Conservation (phyloP, 2,113 vertebrate species). For the Oceanodroma tethys region DNA sequence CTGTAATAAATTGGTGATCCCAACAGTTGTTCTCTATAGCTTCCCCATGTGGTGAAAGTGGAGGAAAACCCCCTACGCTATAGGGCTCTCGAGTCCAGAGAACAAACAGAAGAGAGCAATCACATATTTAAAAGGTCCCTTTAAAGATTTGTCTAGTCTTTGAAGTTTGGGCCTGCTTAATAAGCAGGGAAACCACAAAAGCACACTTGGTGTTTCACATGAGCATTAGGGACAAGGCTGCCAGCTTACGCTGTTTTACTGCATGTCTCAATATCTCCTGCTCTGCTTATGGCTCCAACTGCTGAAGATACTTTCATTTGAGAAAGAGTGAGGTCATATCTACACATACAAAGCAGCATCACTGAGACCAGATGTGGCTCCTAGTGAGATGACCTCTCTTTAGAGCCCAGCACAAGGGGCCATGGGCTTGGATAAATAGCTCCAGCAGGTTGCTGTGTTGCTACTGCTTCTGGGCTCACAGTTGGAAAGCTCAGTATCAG, state of each 20-base stretch:
- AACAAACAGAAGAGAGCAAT: background rate
- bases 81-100: background rate
- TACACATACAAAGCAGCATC: background rate
- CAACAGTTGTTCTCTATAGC: background rate
- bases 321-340: background rate
- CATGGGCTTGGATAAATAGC: fast-evolving
- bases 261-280: background rate
- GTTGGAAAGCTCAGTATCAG: background rate
- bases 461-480: background rate
- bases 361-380: background rate
- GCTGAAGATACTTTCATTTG: background rate
- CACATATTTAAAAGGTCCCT: background rate
- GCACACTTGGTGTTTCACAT: background rate
- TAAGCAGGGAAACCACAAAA: background rate
- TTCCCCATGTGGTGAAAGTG: background rate
- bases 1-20: background rate
- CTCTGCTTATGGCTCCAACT: background rate
- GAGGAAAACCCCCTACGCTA: background rate
- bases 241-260: background rate
- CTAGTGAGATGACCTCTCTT: background rate
- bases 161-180: background rate
- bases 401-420: background rate
- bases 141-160: background rate
- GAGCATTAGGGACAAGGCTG: background rate
- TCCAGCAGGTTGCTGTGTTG: fast-evolving